These are phyloP conservation scores for Ciconia maguari DNA, from an alignment of 2,113 vertebrate species.

Conservation along the genomic window DNA sequence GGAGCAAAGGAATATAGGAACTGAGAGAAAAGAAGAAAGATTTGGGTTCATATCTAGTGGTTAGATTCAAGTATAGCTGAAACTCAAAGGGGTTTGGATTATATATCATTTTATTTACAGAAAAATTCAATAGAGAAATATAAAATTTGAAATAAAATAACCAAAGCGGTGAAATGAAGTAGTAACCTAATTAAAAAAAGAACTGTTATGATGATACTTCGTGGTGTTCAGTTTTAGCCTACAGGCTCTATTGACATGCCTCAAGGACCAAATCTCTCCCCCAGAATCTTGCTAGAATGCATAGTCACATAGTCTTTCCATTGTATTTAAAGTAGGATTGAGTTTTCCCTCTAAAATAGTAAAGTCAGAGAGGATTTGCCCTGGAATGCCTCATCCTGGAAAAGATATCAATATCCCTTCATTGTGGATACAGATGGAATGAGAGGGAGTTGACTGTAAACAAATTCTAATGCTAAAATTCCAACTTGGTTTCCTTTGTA, in stretches of 20 bases:
- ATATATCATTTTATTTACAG: background rate
- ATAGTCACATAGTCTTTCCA: background rate
- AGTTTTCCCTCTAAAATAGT: background rate
- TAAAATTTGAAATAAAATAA: background rate
- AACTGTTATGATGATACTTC: background rate
- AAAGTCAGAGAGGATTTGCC: background rate
- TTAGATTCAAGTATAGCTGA: background rate
- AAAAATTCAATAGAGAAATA: background rate
- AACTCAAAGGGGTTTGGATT: background rate
- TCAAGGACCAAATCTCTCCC: background rate
- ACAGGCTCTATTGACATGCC: background rate
- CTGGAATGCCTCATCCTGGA: background rate
- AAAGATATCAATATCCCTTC: background rate
- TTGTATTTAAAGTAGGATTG: background rate
- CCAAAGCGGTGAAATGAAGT: background rate
- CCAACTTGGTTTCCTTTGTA: background rate
- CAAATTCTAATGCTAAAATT: background rate
- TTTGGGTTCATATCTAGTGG: background rate
- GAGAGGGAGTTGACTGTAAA: background rate
- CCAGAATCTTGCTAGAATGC: background rate
- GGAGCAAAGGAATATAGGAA: background rate
- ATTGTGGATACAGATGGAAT: background rate
- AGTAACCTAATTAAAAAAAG: background rate
- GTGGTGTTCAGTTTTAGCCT: background rate
- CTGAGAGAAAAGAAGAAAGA: background rate